Percentiles rank a stretch among this genome's conserved stretches.
Conservation (phyloP, 2,888 invertebrate genomes). For the Epistrophe eligans region DNA sequence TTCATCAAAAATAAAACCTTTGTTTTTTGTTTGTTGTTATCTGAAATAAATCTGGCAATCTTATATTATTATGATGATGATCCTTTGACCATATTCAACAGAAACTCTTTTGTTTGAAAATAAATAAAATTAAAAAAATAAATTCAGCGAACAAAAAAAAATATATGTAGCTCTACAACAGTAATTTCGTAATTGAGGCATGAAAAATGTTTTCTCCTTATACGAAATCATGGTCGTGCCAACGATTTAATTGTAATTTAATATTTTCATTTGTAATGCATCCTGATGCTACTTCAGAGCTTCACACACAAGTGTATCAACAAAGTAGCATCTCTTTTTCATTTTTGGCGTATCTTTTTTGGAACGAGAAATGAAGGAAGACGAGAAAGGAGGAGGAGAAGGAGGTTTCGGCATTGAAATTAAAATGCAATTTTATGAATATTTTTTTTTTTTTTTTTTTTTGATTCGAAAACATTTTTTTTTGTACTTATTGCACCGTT, state of each 20-base stretch:
- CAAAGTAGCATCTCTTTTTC: conserved; percentile 23
- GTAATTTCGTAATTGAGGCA: conserved; percentile 70
- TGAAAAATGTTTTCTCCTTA: conserved; percentile 42
- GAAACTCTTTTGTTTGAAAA: conserved; percentile 2
- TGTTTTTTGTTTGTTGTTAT: not conserved
- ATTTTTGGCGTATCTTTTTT: conserved; percentile 26
- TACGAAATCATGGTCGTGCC: conserved; percentile 40
- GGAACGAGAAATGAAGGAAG: not conserved
- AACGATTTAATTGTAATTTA: conserved; percentile 74
- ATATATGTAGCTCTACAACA: conserved; percentile 28
- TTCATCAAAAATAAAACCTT: not conserved
- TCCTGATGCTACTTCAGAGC: conserved; percentile 29
- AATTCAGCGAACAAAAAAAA: not conserved
- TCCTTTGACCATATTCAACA: conserved; percentile 37
- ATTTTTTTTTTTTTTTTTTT: conserved; percentile 40
- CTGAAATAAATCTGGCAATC: conserved; percentile 16
- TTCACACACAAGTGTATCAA: conserved; percentile 13
- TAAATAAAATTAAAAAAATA: not conserved
- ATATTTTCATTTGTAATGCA: conserved; percentile 75
- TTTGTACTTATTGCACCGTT: conserved; percentile 59
- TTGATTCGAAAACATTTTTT: conserved; percentile 18
- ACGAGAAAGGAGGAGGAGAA: not conserved
- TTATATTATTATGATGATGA: conserved; percentile 14
- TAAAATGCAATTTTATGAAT: conserved; percentile 76
- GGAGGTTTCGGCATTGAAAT: conserved; percentile 52